Evolutionary conservation across 2,888 invertebrate species (phyloP).

Genomic region (Machimus atricapillus): DNA sequence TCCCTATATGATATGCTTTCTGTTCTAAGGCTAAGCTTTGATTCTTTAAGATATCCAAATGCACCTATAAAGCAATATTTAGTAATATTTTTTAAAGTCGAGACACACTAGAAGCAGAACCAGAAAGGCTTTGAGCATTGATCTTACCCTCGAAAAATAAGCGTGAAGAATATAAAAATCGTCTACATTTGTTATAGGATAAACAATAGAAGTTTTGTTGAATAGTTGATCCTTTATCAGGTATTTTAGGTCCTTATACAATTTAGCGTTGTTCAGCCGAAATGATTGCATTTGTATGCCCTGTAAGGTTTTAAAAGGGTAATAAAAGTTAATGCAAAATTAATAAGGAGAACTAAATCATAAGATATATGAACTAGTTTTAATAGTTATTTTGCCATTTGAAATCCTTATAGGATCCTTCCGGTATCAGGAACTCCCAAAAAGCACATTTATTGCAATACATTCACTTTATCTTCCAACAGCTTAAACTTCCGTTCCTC

Average conservation of each 20-base stretch:
- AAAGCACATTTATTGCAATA: neutral
- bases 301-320: slow-evolving; percentile 48
- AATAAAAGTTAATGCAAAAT: neutral
- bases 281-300: slow-evolving; percentile 56
- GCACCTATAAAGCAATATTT: slow-evolving; percentile 57
- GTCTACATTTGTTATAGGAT: slow-evolving; percentile 69
- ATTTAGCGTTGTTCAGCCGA: slow-evolving; percentile 56
- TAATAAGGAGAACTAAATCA: neutral
- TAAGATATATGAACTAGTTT: neutral
- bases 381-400: neutral
- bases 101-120: neutral
- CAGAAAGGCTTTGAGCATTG: neutral
- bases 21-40: slow-evolving; percentile 57
- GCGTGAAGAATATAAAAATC: slow-evolving; percentile 76
- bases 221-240: slow-evolving; percentile 62
- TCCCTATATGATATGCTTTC: slow-evolving; percentile 60
- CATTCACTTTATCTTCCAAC: neutral
- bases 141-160: slow-evolving; percentile 71
- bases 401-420: neutral
- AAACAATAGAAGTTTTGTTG: slow-evolving; percentile 69
- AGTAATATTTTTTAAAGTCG: neutral
- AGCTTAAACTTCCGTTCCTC: neutral
- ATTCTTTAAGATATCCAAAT: slow-evolving; percentile 61
- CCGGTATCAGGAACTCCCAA: neutral
- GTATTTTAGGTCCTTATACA: slow-evolving; percentile 63